phyloP scores from a whole-genome alignment of 2,888 invertebrate genomes.

The Antheraea assamensis region DNA sequence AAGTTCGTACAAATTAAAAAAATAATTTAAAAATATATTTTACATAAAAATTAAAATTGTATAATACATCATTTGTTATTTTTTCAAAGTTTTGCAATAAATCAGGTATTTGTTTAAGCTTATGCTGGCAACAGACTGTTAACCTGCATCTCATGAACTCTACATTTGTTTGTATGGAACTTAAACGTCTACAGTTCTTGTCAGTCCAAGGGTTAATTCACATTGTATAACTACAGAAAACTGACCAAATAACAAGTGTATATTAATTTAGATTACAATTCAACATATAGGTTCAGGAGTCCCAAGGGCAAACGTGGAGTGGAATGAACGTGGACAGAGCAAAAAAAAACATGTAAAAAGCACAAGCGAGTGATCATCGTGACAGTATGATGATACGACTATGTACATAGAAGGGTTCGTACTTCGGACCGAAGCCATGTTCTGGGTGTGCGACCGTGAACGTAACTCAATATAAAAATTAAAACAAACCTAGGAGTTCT shows the following conservation, averaged over 20 bases:
- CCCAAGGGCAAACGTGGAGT: conserved; percentile 7
- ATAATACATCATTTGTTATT: too few relatives aligned
- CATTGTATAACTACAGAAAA: background rate
- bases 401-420: conserved; percentile 34
- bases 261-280: background rate
- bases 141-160: too few relatives aligned
- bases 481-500: conserved; percentile 86
- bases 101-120: too few relatives aligned
- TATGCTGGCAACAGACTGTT: too few relatives aligned
- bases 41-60: too few relatives aligned
- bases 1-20: too few relatives aligned
- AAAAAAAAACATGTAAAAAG: conserved; percentile 45
- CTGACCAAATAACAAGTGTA: background rate
- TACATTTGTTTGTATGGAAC: too few relatives aligned
- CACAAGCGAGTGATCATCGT: conserved; percentile 55
- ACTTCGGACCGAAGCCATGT: conserved; percentile 40
- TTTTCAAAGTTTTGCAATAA: too few relatives aligned
- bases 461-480: conserved; percentile 73
- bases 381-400: conserved; percentile 35
- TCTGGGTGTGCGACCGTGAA: conserved; percentile 64
- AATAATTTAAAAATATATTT: too few relatives aligned
- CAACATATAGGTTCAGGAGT: background rate
- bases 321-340: conserved; percentile 20
- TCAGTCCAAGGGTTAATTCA: too few relatives aligned
- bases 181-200: too few relatives aligned